Evolutionary conservation across 1,140 invertebrate genomes (phyloP), one percentile per base, ranked within the genome.

Genomic region (Hyposmocoma kahamanoa): DNA sequence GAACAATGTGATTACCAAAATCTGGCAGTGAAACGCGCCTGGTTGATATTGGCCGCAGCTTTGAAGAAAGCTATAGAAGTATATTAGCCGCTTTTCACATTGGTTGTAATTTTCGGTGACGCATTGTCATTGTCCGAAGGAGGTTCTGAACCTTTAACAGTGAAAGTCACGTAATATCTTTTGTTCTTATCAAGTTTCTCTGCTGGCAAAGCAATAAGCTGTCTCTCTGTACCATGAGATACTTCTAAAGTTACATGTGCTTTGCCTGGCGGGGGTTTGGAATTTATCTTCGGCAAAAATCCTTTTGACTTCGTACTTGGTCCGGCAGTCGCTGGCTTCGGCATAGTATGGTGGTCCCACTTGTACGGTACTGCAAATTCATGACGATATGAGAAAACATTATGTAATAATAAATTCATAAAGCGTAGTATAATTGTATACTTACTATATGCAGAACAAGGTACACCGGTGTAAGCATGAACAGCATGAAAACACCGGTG

Each of bases 91-190:
- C 62, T 70, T 58, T 54, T 53, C 15, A 67, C 59, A 42, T 66
- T 58, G 48, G 75, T 73, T n/a, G 53, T 55, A 53, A 61, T 69
- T 1, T 62, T 72, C 1, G 71, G 66, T 2, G 71, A 63, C 32
- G 63, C 56, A 34, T 80, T 84, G 42, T 86, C 80, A 52, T 78
- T 85, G 43, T 87, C 86, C 0, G 86, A 87, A 11, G 84, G 67
- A 3, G 77, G 72, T 51, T 87, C 84, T 3, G 86, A 87, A 22
- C 92, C 93, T 73, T 93, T 94, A 11, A 96, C 94, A 10, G 94
- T 96, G 66, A 97, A 96, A 15, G 94, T 96, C 41, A 97, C 94
- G 71, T 94, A 95, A 78, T 96, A 96, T 66, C 94, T 90, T 83
- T 96, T 97, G 67, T 94, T 95, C 67, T 92, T 93, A 73, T 96